Evolutionary conservation across 2,113 vertebrate genomes (phyloP).

Genomic region (Merops nubicus): DNA sequence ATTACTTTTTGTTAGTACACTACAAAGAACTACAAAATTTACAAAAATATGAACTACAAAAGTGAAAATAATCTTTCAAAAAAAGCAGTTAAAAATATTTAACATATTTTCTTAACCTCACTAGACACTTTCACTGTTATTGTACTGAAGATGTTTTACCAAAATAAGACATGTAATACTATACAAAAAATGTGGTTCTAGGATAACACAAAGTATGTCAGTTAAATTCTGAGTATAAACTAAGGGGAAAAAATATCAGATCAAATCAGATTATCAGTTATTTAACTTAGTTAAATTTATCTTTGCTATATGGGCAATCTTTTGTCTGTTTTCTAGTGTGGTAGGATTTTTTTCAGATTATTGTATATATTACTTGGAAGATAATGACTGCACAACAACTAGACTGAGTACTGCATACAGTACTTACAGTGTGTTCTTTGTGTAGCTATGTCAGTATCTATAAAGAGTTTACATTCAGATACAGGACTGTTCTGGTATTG

Average conservation of each 20-base stretch:
- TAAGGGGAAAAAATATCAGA: not conserved
- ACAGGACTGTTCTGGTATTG: not conserved
- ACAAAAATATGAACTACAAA: not conserved
- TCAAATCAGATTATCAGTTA: no score
- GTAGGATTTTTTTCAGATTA: not conserved
- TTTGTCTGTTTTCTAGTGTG: not conserved
- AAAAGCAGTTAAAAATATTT: not conserved
- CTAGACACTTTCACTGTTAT: not conserved
- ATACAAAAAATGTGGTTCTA: not conserved
- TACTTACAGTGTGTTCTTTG: not conserved
- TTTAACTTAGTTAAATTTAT: not conserved
- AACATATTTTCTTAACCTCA: not conserved
- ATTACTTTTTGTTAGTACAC: not conserved
- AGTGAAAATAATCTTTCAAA: not conserved
- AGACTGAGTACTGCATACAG: no score
- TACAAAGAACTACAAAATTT: not conserved
- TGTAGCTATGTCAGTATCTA: not conserved
- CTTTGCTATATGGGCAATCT: not conserved
- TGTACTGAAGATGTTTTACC: not conserved
- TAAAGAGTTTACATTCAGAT: not conserved
- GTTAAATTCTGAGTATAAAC: not conserved
- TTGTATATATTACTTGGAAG: not conserved
- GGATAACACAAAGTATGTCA: not conserved
- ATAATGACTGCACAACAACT: not conserved
- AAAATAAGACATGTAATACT: not conserved